A percentile compares a stretch with the other conserved stretches of the same genome.
phyloP scores from a whole-genome alignment of 2,113 vertebrate genomes.

The Otus sunia region DNA sequence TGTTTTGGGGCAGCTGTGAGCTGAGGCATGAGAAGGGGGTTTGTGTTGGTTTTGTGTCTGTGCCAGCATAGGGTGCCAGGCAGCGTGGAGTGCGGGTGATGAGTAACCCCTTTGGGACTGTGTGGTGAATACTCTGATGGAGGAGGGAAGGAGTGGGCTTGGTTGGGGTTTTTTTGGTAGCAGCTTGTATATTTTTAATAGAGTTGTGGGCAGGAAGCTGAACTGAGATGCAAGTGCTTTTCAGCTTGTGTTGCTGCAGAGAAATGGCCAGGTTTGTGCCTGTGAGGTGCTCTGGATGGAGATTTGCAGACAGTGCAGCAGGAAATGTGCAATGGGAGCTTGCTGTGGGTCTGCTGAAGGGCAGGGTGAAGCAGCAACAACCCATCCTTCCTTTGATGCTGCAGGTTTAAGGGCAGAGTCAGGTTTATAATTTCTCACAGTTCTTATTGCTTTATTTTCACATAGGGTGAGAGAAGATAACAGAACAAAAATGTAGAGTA shows the following conservation, averaged over 20 bases:
- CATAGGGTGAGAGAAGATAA: background rate
- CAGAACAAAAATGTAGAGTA: accelerated
- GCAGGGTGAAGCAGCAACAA: background rate
- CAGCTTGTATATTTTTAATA: background rate
- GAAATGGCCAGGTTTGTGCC: background rate
- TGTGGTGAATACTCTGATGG: background rate
- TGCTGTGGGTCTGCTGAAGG: background rate
- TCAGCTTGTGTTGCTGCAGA: background rate
- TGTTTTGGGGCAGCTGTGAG: background rate
- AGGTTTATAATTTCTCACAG: too few relatives aligned
- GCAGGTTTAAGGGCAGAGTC: background rate
- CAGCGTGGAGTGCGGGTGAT: accelerated
- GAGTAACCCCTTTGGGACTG: background rate
- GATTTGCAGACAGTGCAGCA: accelerated
- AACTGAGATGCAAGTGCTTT: background rate
- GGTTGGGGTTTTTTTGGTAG: background rate
- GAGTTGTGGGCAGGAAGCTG: background rate
- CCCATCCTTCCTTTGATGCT: accelerated
- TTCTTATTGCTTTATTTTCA: background rate
- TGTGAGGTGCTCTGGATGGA: background rate
- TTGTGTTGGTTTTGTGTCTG: accelerated
- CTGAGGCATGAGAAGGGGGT: accelerated
- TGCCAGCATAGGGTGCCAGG: background rate
- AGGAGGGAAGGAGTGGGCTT: background rate
- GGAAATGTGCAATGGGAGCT: accelerated